A percentile compares a stretch with the other conserved stretches of the same genome.
Evolutionary conservation across 2,113 vertebrate species (phyloP).

Genomic region (Rhadina sibilatrix): DNA sequence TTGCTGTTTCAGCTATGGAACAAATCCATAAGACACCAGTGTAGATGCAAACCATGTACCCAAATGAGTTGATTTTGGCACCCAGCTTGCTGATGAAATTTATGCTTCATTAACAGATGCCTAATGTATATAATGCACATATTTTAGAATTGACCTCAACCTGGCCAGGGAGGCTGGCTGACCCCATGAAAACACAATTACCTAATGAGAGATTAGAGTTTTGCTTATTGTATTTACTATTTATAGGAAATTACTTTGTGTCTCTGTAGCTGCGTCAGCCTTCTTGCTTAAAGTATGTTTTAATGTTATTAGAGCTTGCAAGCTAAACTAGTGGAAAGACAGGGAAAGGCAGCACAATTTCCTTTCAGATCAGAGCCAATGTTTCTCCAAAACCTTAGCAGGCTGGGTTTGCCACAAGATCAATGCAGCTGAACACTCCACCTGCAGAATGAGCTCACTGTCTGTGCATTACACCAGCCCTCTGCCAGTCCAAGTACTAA

Average conservation of each 20-base stretch:
- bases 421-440: slow-evolving; percentile 67
- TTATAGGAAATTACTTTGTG: slow-evolving; percentile 64
- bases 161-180: slow-evolving; percentile 25
- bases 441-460: slow-evolving; percentile 70
- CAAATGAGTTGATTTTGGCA: slow-evolving; percentile 66
- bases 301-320: slow-evolving; percentile 61
- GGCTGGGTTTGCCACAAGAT: slow-evolving; percentile 30
- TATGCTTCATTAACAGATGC: slow-evolving; percentile 61
- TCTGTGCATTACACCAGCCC: slow-evolving; percentile 52
- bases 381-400: slow-evolving; percentile 60
- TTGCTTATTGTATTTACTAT: slow-evolving; percentile 67
- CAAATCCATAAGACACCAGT: slow-evolving; percentile 25
- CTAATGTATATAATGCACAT: slow-evolving; percentile 42
- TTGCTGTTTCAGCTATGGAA: slow-evolving; percentile 19
- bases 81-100: slow-evolving; percentile 46
- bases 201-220: slow-evolving; percentile 52
- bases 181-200: slow-evolving; percentile 63
- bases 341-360: slow-evolving; percentile 64
- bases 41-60: slow-evolving; percentile 39
- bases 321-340: slow-evolving; percentile 55
- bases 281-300: slow-evolving; percentile 18
- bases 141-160: slow-evolving; percentile 63
- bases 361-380: slow-evolving; percentile 52
- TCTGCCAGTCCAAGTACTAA: slow-evolving; percentile 68
- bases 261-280: slow-evolving; percentile 12